These are phyloP conservation scores for Schrankia costaestrigalis DNA, from an alignment of 2,888 invertebrate species.

Conservation along the genomic window DNA sequence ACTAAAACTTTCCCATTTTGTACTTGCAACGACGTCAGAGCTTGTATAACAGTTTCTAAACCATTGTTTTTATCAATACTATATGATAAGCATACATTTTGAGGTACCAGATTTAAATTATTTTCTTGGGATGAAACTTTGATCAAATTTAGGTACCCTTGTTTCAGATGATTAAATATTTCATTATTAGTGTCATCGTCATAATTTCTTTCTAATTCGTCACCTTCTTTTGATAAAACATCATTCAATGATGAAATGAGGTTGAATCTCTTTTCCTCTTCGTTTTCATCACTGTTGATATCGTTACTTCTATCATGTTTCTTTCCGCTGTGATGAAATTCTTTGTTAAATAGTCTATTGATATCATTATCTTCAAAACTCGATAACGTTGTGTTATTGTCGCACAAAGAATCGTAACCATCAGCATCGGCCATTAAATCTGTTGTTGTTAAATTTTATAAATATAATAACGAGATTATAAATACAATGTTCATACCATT, in stretches of 20 bases:
- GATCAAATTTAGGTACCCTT: conserved; percentile 6
- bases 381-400: conserved; percentile 1
- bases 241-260: too few relatives aligned
- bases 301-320: too few relatives aligned
- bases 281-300: conserved; percentile 1
- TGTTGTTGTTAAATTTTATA: too few relatives aligned
- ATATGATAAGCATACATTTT: conserved; percentile 19
- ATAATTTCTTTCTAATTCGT: too few relatives aligned
- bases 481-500: conserved; percentile 30
- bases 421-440: conserved; percentile 16
- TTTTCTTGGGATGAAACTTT: conserved; percentile 11
- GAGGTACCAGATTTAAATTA: conserved; percentile 6
- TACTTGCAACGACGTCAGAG: conserved; percentile 13
- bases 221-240: conserved; percentile 5
- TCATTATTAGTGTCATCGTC: not conserved
- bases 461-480: too few relatives aligned
- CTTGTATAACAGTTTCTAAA: conserved; percentile 14
- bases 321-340: too few relatives aligned
- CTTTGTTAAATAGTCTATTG: too few relatives aligned
- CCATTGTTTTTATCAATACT: conserved; percentile 3
- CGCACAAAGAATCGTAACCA: conserved; percentile 16
- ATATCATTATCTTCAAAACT: conserved; percentile 6
- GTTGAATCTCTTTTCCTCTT: too few relatives aligned
- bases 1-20: conserved; percentile 17
- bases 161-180: too few relatives aligned